Conservation (phyloP, 92 coral and sea anemone genomes). For the Montipora capitata region DNA sequence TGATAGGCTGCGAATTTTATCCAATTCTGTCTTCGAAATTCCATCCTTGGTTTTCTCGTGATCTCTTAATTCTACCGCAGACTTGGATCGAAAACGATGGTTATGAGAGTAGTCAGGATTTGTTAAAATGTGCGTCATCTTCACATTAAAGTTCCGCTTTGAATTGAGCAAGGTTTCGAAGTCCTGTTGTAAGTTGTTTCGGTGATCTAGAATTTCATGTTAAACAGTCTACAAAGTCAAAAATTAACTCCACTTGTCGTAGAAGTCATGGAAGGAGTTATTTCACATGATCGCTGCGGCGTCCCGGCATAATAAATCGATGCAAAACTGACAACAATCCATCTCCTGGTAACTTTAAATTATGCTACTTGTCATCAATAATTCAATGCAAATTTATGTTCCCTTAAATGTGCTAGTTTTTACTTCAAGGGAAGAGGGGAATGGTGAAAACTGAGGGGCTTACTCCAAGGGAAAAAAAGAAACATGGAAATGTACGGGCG, state of each 20-base stretch:
- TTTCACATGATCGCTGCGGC: too few relatives aligned
- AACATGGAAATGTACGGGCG: too few relatives aligned
- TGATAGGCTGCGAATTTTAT: constrained; percentile 89
- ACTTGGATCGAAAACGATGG: constrained; percentile 87
- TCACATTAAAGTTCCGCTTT: not conserved
- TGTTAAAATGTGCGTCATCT: constrained; percentile 92
- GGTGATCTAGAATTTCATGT: not conserved
- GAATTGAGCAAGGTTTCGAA: not conserved
- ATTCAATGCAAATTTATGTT: too few relatives aligned
- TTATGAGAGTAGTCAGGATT: constrained; percentile 85
- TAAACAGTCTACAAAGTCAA: not conserved
- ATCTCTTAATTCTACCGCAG: constrained; percentile 75
- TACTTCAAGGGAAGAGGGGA: too few relatives aligned
- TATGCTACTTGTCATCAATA: not conserved
- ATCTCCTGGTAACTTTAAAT: constrained; percentile 80
- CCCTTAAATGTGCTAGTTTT: too few relatives aligned
- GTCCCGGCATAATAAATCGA: not conserved
- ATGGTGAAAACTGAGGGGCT: too few relatives aligned
- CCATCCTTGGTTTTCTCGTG: constrained; percentile 73
- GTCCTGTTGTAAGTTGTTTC: not conserved
- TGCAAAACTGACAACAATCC: constrained; percentile 62
- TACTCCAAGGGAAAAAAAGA: too few relatives aligned
- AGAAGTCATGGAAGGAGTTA: constrained; percentile 9
- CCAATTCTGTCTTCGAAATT: constrained; percentile 79
- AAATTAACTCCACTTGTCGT: not conserved